A percentile compares a stretch with the other conserved stretches of the same genome.
These are phyloP conservation scores for Chymomyza caudatula DNA, from an alignment of 2,888 invertebrate species.

Conservation along the genomic window DNA sequence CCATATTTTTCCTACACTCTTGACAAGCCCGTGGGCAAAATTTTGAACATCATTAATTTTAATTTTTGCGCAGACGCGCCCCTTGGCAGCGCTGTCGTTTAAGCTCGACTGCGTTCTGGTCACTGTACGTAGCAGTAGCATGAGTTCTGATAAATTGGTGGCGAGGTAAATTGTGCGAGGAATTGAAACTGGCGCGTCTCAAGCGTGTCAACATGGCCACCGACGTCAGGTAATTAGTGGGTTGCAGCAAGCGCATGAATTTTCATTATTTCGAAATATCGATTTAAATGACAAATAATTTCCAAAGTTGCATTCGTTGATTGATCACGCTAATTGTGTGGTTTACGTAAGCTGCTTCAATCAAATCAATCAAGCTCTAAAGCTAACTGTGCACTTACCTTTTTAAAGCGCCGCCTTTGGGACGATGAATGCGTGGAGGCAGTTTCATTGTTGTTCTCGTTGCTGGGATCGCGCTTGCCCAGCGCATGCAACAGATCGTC, in stretches of 20 bases:
- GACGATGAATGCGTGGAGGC: slow-evolving; percentile 68
- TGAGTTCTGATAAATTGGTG: neutral
- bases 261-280: neutral
- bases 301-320: slow-evolving; percentile 30
- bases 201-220: slow-evolving; percentile 31
- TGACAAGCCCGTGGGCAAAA: neutral
- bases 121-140: slow-evolving; percentile 27
- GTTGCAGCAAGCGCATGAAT: neutral
- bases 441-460: slow-evolving; percentile 47
- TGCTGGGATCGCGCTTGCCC: slow-evolving; percentile 56
- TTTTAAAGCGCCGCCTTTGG: slow-evolving; percentile 70
- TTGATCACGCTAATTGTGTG: slow-evolving; percentile 32
- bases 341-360: too few species aligned
- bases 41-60: slow-evolving; percentile 64
- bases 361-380: neutral
- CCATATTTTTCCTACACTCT: neutral
- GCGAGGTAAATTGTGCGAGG: neutral
- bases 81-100: slow-evolving; percentile 22
- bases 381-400: slow-evolving; percentile 55
- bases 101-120: slow-evolving; percentile 53
- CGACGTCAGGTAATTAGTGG: slow-evolving; percentile 26
- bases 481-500: slow-evolving; percentile 74
- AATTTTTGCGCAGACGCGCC: slow-evolving; percentile 67
- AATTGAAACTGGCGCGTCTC: slow-evolving; percentile 15
- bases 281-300: slow-evolving; percentile 31